Base-by-base conservation (phyloP, 1,140 invertebrate genomes). In the Cheumatopsyche charites region DNA sequence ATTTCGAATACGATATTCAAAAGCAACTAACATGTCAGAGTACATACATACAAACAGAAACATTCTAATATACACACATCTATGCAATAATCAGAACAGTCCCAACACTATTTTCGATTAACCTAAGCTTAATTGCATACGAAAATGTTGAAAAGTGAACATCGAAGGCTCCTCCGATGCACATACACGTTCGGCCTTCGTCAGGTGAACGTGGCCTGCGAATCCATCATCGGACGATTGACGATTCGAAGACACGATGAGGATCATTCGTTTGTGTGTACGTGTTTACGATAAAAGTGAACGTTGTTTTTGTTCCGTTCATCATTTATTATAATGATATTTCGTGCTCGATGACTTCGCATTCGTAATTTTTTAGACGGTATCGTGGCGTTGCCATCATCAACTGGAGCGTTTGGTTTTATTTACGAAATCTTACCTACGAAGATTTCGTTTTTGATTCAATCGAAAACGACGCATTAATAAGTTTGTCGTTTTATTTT, bases 211-310 rank as follows among this genome's bases (percentile, higher is more conserved):
- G 47, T 45, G 41, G 49, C 9, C 49, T 15, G 45, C 43, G 65
- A 49, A 67, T 67, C 65, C 65, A 67, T 67, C 65, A 67, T 45
- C 29, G 29, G 47, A 15, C n/a, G 19, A 52, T 67, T 67, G 65
- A 67, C 42, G 65, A 67, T 49, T 21, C 19, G 65, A 67, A 67
- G 65, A 47, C 65, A 67, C 65, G 65, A 63, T 13, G 43, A 67
- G 65, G 65, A 67, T 36, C 29, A 36, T 41, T 67, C 65, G 36
- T 52, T 17, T 52, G 9, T 36, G 29, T 52, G 19, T 65, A 36
- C 62, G 23, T 41, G 29, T 13, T 41, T 65, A 65, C 62, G 65
- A 67, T 67, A 67, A 67, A 67, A 67, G 65, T 67, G 65, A 67
- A 67, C 65, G 65, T 67, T 67, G 23, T 42, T 42, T 15, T 15